Evolutionary conservation across 2,888 invertebrate genomes (phyloP).

Genomic region (Criorhina ranunculi): DNA sequence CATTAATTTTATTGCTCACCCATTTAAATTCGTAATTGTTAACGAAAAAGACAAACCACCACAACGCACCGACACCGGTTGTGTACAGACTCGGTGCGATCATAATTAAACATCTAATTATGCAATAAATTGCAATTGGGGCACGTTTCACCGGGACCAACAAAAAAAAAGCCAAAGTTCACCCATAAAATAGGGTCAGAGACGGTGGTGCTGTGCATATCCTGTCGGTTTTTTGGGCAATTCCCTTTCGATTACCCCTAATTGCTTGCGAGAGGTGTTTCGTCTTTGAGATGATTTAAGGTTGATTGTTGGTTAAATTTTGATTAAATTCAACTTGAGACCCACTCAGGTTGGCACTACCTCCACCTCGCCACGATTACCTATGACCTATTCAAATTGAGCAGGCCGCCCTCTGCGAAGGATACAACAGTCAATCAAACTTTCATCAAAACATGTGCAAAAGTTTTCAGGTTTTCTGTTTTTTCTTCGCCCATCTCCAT

Average conservation of each 20-base stretch:
- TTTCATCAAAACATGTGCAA: conserved; percentile 51
- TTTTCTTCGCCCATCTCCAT: neutral
- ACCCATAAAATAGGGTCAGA: conserved; percentile 1
- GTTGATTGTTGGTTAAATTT: conserved; percentile 31
- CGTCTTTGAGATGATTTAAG: conserved; percentile 26
- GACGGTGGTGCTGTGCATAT: neutral
- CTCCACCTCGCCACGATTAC: too few species aligned
- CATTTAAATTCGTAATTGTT: conserved; percentile 71
- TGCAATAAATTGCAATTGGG: conserved; percentile 61
- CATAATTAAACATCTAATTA: conserved; percentile 65
- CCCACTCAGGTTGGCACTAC: too few species aligned
- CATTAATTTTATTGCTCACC: conserved; percentile 55
- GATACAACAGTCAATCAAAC: conserved; percentile 34
- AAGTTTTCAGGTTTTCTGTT: conserved; percentile 15
- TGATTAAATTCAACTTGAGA: conserved; percentile 42
- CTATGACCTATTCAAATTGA: conserved; percentile 35
- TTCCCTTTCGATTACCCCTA: conserved; percentile 44
- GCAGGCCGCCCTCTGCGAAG: neutral
- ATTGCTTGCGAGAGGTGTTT: conserved; percentile 51
- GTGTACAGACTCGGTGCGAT: conserved; percentile 15
- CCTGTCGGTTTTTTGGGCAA: conserved; percentile 21
- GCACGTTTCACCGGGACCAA: neutral
- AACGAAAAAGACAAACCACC: conserved; percentile 26
- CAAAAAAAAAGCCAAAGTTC: conserved; percentile 36
- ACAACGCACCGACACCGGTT: too few species aligned